Evolutionary conservation across 35 echinoderm and acorn worm species (phyloP).

Genomic region (Ptychodera flava): DNA sequence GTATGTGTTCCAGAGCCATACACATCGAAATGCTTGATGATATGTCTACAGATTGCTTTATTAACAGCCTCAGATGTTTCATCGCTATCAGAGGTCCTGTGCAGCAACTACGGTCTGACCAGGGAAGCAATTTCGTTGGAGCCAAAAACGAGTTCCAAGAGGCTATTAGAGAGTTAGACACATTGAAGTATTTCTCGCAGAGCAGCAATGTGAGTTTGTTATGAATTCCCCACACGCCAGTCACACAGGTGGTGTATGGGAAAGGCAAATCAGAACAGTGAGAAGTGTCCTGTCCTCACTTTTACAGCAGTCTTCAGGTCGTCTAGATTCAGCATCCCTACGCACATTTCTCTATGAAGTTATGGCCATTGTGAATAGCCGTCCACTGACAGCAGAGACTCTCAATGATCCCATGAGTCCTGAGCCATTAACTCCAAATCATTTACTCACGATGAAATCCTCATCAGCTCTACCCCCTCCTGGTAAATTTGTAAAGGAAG

Average conservation of each 20-base stretch:
- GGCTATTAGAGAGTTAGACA: neutral
- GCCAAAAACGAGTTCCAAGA: constrained; percentile 10
- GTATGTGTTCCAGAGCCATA: constrained; percentile 2
- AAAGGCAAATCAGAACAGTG: neutral
- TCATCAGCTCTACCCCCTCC: constrained; percentile 7
- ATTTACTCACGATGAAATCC: constrained; percentile 25
- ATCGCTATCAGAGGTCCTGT: neutral
- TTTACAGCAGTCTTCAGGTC: neutral
- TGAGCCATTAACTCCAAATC: constrained; percentile 33
- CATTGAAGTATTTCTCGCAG: neutral
- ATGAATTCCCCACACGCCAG: neutral
- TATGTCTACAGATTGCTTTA: constrained; percentile 10
- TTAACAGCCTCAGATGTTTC: constrained; percentile 9
- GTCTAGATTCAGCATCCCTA: constrained; percentile 6
- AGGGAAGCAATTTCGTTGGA: constrained; percentile 18
- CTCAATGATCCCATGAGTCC: constrained; percentile 7
- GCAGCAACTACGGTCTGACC: constrained; percentile 6
- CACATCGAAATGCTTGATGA: neutral
- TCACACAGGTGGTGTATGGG: constrained; percentile 9
- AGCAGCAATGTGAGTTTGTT: neutral
- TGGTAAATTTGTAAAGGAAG: constrained; percentile 2
- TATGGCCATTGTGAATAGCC: constrained; percentile 34
- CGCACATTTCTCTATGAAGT: constrained; percentile 26
- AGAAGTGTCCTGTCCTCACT: neutral
- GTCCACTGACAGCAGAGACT: constrained; percentile 19